A percentile compares a stretch with the other conserved stretches of the same genome.
phyloP scores from a whole-genome alignment of 2,888 invertebrate genomes.

The Cartodere bifasciata region DNA sequence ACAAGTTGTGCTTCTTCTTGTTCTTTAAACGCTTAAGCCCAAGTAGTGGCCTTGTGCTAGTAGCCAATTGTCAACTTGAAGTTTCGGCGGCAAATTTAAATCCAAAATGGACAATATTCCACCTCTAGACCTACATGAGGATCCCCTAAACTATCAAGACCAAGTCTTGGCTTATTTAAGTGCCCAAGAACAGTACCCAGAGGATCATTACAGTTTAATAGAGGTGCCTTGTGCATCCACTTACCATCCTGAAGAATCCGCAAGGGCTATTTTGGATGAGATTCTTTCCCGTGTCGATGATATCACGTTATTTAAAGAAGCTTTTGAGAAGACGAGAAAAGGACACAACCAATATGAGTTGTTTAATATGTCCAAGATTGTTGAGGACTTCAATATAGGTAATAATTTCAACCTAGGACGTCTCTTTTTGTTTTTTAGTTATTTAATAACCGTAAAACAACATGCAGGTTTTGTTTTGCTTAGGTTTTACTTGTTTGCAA shows the following conservation, averaged over 20 bases:
- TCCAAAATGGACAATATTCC: not conserved
- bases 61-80: no score
- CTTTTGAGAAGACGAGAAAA: conserved; percentile 19
- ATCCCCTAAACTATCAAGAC: conserved; percentile 1
- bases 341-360: conserved; percentile 26
- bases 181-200: conserved; percentile 15
- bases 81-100: no score
- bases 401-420: conserved; percentile 3
- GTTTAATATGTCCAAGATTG: conserved; percentile 20
- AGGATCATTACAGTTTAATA: conserved; percentile 10
- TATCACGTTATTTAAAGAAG: conserved; percentile 20
- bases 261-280: conserved; percentile 20
- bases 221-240: no score
- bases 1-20: no score
- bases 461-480: no score
- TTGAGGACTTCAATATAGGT: conserved; percentile 27
- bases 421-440: no score
- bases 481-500: no score
- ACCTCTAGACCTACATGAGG: not conserved
- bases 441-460: no score
- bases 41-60: no score
- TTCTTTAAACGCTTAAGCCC: no score
- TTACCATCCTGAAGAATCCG: no score
- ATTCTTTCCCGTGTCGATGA: conserved; percentile 22
- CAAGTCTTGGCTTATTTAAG: conserved; percentile 16